Base-by-base conservation (phyloP, 2,797 vertebrate genomes). In the Mallotus villosus region DNA sequence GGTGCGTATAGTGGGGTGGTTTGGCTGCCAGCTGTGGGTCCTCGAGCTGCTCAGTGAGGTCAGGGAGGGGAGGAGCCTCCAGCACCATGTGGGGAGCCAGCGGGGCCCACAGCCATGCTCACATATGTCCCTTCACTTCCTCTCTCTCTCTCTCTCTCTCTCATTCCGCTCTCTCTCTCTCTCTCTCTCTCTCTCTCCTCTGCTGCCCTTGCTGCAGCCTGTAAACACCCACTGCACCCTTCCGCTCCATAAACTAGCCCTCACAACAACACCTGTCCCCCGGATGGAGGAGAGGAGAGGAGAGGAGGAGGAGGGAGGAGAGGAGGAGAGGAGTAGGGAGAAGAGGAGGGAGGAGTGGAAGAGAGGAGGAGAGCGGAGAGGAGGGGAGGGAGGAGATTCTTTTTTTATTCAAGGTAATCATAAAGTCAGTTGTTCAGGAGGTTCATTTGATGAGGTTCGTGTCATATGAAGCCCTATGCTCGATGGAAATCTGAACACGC, bases 171-270 rank as follows among this genome's bases (percentile, higher is more conserved):
- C 76, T 72, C 77, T 84, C 71, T 78, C 78, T 77, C 71, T 63
- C 68, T 82, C 82, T 68, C 8, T 19, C 17, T 19, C 51, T 66
- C 68, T 82, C 82, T 67, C 4, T 53, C 16, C 81, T 67, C 19
- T 6, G 8, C 11, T 34, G 32, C 11, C 37, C 11, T 12, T 41
- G 37, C 11, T 12, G 11, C 9, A 41, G 69, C 72, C 76, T 84
- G 74, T 91, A 85, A 90, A 88, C 72, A 34, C 73, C 73, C 80
- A 80, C 80, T 86, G 37, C 5, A 78, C 76, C 87, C 79, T 91
- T 90, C 84, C 68, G 89, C 90, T 92, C 87, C 84, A 92, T 88
- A 90, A 87, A 90, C 78, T 85, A n/a, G 16, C 34, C 63, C 34
- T 24, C 19, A 49, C 49, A 34, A 37, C 62, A 22, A 32, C 62